phyloP scores from a whole-genome alignment of 2,888 invertebrate genomes.

The Patella pellucida region DNA sequence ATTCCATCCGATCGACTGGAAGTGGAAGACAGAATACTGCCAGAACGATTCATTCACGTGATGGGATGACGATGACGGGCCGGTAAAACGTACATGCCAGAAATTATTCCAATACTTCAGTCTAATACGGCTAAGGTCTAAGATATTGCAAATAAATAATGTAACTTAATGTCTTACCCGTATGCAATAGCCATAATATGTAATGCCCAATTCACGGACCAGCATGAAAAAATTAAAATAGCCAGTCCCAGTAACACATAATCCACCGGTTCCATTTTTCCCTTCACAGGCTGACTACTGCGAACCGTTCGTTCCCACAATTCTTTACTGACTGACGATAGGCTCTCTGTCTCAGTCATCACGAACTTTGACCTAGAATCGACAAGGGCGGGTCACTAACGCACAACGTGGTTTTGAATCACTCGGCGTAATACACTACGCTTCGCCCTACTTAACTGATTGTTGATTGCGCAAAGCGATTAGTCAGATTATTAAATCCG shows the following conservation, averaged over 20 bases:
- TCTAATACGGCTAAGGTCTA: neutral
- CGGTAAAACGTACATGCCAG: too few species aligned
- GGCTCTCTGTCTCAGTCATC: neutral
- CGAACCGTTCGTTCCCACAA: slow-evolving; percentile 18
- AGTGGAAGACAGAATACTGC: too few species aligned
- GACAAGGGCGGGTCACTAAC: neutral
- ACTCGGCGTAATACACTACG: too few species aligned
- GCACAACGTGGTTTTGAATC: too few species aligned
- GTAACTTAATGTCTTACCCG: slow-evolving; percentile 37
- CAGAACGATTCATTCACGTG: too few species aligned
- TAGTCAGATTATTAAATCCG: too few species aligned
- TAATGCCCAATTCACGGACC: slow-evolving; percentile 47
- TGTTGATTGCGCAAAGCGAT: too few species aligned
- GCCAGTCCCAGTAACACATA: slow-evolving; percentile 45
- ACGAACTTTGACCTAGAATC: neutral
- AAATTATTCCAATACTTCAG: too few species aligned
- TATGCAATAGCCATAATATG: slow-evolving; percentile 43
- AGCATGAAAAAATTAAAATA: slow-evolving; percentile 37
- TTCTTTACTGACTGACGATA: neutral
- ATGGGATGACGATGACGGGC: too few species aligned
- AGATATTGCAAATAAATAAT: neutral
- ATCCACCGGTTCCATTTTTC: slow-evolving; percentile 50
- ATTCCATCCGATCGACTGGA: too few species aligned
- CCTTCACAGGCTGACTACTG: slow-evolving; percentile 13
- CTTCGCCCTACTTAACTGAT: too few species aligned